Percentiles rank a stretch among this genome's conserved stretches.
phyloP scores from a whole-genome alignment of 2,113 vertebrate genomes.

The Sylvietta virens region DNA sequence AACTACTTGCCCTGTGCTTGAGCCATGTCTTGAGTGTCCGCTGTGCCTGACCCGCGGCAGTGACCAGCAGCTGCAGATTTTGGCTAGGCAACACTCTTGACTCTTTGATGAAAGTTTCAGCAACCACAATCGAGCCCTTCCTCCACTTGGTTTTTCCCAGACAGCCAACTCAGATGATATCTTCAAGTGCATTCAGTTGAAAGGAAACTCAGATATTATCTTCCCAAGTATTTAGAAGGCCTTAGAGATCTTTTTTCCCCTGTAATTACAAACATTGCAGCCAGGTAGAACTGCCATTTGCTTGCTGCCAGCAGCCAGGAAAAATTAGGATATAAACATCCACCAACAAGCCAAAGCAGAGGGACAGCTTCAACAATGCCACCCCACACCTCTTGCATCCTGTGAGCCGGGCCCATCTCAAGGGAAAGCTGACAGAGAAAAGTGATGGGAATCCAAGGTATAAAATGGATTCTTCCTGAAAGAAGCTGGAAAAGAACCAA shows the following conservation, averaged over 20 bases:
- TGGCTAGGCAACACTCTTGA: not conserved
- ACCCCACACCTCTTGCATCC: not conserved
- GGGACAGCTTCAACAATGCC: not conserved
- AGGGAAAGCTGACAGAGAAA: not conserved
- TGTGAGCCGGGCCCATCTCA: not conserved
- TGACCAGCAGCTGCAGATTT: not conserved
- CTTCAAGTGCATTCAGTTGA: conserved; percentile 41
- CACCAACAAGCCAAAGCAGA: not conserved
- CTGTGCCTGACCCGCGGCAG: rapidly evolving
- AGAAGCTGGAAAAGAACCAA: not conserved
- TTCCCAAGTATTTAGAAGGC: conserved; percentile 27
- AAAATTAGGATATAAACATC: not conserved
- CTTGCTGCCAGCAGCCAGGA: not conserved
- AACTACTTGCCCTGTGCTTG: rapidly evolving
- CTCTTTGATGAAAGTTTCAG: not conserved
- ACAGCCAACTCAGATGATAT: conserved; percentile 18
- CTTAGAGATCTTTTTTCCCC: not conserved
- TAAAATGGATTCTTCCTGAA: not conserved
- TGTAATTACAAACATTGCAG: not conserved
- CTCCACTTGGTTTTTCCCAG: conserved; percentile 25
- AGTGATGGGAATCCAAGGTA: not conserved
- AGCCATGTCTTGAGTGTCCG: rapidly evolving
- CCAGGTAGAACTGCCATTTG: not conserved
- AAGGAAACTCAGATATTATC: conserved; percentile 48
- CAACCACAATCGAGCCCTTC: conserved; percentile 26